Evolutionary conservation across 1,140 invertebrate genomes (phyloP).

Genomic region (Eriosoma lanigerum): DNA sequence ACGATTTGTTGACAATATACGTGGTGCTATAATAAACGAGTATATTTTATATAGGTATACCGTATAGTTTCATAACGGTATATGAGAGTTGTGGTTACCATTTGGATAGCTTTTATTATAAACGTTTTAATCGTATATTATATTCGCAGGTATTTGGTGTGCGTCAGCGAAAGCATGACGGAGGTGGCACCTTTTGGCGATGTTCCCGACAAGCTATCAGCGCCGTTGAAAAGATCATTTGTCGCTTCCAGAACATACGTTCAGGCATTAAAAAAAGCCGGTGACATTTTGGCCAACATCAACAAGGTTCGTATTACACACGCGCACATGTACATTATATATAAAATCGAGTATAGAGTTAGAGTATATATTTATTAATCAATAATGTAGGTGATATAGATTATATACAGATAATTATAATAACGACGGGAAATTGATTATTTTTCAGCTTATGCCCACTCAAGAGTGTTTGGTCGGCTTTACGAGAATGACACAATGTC

Average conservation of each 20-base stretch:
- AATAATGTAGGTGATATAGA: too few relatives aligned
- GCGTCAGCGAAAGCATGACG: constrained; percentile 87
- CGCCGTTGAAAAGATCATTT: constrained; percentile 88
- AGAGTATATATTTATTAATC: too few relatives aligned
- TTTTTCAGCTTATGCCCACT: constrained; percentile 62
- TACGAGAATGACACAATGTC: constrained; percentile 83
- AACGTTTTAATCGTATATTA: not conserved
- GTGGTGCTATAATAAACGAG: too few relatives aligned
- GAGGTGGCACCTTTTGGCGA: constrained; percentile 92
- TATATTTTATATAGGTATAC: too few relatives aligned
- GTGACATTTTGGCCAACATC: constrained; percentile 80
- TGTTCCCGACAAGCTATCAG: constrained; percentile 84
- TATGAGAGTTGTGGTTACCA: too few relatives aligned
- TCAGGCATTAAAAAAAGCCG: constrained; percentile 79
- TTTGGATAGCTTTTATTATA: too few relatives aligned
- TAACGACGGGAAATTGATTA: not conserved
- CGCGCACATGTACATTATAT: not conserved
- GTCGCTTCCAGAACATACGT: constrained; percentile 91
- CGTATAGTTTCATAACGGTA: too few relatives aligned
- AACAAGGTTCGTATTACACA: constrained; percentile 67
- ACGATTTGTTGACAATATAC: too few relatives aligned
- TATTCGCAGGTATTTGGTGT: constrained; percentile 70
- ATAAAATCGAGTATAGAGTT: too few relatives aligned
- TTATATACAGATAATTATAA: too few relatives aligned
- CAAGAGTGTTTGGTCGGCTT: constrained; percentile 76